Evolutionary conservation across 2,113 vertebrate genomes (phyloP).

Genomic region (Jaculus jaculus): DNA sequence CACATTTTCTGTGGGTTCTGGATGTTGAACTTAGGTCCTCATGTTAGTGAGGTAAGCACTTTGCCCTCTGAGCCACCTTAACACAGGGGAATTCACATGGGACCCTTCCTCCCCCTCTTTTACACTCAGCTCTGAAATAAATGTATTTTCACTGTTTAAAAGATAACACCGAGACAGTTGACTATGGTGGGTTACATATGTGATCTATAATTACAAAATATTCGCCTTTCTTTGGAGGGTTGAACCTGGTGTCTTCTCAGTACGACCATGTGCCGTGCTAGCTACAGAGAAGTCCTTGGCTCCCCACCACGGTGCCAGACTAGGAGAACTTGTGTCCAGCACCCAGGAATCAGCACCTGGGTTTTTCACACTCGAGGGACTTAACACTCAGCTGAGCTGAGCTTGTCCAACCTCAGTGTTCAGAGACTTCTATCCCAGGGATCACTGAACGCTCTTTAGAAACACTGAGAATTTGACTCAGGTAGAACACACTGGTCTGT

Average conservation of each 20-base stretch:
- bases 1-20: too few relatives aligned
- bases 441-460: not conserved
- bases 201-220: not conserved
- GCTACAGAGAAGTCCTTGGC: not conserved
- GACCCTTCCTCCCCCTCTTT: constrained; percentile 9
- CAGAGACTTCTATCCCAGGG: not conserved
- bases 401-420: too few relatives aligned
- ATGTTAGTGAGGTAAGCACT: too few relatives aligned
- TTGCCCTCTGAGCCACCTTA: too few relatives aligned
- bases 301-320: rapidly evolving
- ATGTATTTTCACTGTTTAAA: constrained; percentile 37
- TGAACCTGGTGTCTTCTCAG: not conserved
- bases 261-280: not conserved
- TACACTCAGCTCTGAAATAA: constrained; percentile 12
- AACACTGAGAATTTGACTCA: too few relatives aligned
- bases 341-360: too few relatives aligned
- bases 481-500: too few relatives aligned
- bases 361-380: not conserved
- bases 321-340: too few relatives aligned
- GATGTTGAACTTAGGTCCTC: too few relatives aligned
- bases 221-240: not conserved
- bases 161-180: constrained; percentile 41
- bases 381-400: not conserved
- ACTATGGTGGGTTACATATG: constrained; percentile 33
- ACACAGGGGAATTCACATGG: constrained; percentile 39